Conservation (phyloP, 2,113 vertebrate genomes). For the Passer domesticus region DNA sequence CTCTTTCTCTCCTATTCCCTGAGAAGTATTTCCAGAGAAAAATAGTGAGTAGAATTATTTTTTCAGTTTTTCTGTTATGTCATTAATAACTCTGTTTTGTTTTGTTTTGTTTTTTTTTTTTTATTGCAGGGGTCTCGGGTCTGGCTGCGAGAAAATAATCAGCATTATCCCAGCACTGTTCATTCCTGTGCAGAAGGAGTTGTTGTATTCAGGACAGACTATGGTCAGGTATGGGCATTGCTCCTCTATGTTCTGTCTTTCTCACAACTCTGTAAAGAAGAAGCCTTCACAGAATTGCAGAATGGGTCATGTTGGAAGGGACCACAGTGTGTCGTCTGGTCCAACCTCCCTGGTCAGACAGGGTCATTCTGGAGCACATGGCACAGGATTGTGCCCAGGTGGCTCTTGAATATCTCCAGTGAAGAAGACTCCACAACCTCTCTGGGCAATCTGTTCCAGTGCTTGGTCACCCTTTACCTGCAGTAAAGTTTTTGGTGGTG, state of each 20-base stretch:
- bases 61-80: background rate
- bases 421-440: background rate
- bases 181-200: slow-evolving; percentile 90
- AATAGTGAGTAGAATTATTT: background rate
- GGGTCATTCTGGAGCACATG: fast-evolving
- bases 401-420: background rate
- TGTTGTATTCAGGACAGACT: slow-evolving; percentile 86
- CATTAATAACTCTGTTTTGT: background rate
- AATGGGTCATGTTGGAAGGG: background rate
- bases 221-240: slow-evolving; percentile 81
- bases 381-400: background rate
- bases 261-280: background rate
- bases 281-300: background rate
- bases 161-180: slow-evolving; percentile 90
- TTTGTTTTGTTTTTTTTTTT: background rate
- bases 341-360: background rate
- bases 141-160: slow-evolving; percentile 92
- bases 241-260: background rate
- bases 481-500: background rate
- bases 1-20: background rate
- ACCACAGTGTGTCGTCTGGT: background rate
- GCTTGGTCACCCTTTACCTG: background rate
- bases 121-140: slow-evolving; percentile 87
- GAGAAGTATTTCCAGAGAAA: background rate
- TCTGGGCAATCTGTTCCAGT: background rate